Evolutionary conservation across 92 coral and sea anemone species (phyloP), one percentile per base, ranked within the genome.

Genomic region (Montipora capitata): DNA sequence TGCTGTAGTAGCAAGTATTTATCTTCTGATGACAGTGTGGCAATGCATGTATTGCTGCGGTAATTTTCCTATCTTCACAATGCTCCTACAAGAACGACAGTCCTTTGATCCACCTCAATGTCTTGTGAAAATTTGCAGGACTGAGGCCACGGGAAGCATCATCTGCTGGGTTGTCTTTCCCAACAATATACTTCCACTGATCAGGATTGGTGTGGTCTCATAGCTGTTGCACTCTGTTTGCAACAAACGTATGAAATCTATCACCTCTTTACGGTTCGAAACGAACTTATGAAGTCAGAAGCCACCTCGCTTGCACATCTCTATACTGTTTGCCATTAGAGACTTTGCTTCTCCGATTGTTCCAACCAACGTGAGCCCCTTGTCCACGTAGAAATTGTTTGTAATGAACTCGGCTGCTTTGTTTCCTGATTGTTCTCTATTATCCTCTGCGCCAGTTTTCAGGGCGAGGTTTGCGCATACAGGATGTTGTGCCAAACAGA

Each of bases 21-120:
- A 51, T 83, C 80, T 41, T 72, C 79, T 5, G 68, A 40, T 15
- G 49, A 3, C 6, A 44, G 49, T 10, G 2, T 7, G 13, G 13
- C 4, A 4, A n/a, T n/a, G n/a, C n/a, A n/a, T n/a, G 58, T 52
- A 2, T 2, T 6, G 58, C 10, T 52, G 2, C 13, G 9, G 11
- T 4, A 10, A 6, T 52, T 10, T 10, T 6, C 58, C 13, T 2
- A 12, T 2, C 2, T 8, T 10, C 13, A 2, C 13, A 6, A 12
- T 10, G 10, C 2, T 44, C 13, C 68, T 79, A 82, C 38, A 82
- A 65, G 72, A 82, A 69, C 4, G 58, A 57, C 7, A 71, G 62
- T 4, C 79, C 79, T 8, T 58, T 71, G 79, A 78, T 58, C 79
- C 86, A 68, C 6, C 86, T 39, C 54, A 76, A 13, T 54, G 40